Percentiles rank a stretch among this genome's conserved stretches.
These are phyloP conservation scores for Nycticebus coucang DNA, from an alignment of 2,113 vertebrate species.

Conservation along the genomic window DNA sequence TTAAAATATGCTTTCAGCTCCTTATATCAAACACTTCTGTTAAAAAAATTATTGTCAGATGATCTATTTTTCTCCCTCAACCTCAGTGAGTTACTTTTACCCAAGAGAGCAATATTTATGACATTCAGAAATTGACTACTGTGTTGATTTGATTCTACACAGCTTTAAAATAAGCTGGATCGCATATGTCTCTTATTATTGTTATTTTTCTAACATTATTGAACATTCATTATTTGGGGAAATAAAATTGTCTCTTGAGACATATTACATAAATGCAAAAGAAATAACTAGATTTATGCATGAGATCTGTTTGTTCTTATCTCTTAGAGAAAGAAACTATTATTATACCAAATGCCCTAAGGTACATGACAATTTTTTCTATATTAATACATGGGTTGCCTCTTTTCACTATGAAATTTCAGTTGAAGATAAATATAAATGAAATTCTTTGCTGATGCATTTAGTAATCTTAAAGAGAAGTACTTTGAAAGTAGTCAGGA, in stretches of 20 bases:
- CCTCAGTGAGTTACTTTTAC: not conserved
- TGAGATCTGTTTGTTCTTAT: conserved; percentile 38
- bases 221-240: not conserved
- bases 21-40: not conserved
- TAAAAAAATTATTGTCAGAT: not conserved
- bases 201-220: conserved; percentile 10
- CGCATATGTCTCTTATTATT: not conserved
- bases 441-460: not conserved
- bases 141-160: not conserved
- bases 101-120: conserved; percentile 34
- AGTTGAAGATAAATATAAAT: conserved; percentile 27
- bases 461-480: conserved; percentile 36
- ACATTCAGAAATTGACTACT: conserved; percentile 7
- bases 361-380: not conserved
- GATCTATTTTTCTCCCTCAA: not conserved
- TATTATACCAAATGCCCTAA: conserved; percentile 23
- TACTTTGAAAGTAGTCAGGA: not conserved
- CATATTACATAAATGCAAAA: not conserved
- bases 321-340: conserved; percentile 38
- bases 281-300: conserved; percentile 29
- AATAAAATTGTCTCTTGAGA: not conserved
- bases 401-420: conserved; percentile 54
- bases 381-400: conserved; percentile 1
- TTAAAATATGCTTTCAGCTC: not conserved
- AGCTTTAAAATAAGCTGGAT: not conserved